Conservation (phyloP, 64 coral and sea anemone genomes). For the Pachyseris speciosa region DNA sequence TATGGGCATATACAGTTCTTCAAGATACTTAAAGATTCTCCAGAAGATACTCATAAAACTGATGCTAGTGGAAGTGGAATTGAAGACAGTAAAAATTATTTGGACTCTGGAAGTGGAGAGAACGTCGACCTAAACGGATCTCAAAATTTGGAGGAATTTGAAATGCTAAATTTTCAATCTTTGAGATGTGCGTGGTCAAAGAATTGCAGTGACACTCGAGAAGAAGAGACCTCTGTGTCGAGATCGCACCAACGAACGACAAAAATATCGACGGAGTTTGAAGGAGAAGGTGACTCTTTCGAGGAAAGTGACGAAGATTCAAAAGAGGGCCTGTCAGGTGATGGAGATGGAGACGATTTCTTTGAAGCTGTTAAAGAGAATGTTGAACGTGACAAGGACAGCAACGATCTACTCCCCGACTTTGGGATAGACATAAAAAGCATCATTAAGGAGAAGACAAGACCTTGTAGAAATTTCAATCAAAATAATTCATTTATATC, state of each 20-base stretch:
- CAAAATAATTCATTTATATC: not conserved
- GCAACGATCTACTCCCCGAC: not conserved
- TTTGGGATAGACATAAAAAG: not conserved
- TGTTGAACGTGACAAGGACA: not conserved
- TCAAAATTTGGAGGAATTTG: not conserved
- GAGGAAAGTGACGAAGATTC: not conserved
- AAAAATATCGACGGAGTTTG: not conserved
- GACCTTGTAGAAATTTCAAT: not conserved
- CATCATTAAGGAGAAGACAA: not conserved
- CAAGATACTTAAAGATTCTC: not conserved
- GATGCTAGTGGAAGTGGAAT: conserved; percentile 1
- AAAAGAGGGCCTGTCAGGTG: not conserved
- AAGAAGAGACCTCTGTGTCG: not conserved
- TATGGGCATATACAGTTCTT: not conserved
- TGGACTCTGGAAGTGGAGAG: not conserved
- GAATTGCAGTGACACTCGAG: not conserved
- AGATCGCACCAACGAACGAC: not conserved
- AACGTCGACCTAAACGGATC: not conserved
- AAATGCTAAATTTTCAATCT: not conserved
- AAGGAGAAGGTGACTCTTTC: not conserved
- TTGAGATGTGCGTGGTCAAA: not conserved
- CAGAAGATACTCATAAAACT: not conserved
- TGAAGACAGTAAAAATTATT: not conserved
- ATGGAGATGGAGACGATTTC: conserved; percentile 8
- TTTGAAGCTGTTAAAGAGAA: not conserved